Percentiles rank a stretch among this genome's conserved stretches.
These are phyloP conservation scores for Epirrhoe alternata DNA, from an alignment of 2,888 invertebrate species.

Conservation along the genomic window DNA sequence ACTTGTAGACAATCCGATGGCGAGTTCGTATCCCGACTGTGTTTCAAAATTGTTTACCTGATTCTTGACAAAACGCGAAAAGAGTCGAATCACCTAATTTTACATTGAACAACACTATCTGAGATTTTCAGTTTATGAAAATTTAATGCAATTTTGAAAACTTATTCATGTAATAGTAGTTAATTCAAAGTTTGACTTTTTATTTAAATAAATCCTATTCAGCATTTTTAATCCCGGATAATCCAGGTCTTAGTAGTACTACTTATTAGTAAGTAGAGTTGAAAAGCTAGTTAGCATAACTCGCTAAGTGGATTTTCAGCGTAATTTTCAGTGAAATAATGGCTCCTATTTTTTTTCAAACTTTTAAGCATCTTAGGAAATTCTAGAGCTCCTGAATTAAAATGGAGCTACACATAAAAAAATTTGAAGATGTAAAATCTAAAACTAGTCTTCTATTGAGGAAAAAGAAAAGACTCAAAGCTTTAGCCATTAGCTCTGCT, in stretches of 20 bases:
- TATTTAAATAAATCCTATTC: neutral
- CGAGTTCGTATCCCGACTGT: no score
- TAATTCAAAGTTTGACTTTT: neutral
- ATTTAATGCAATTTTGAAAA: no score
- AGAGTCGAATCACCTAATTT: no score
- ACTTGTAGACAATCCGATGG: no score
- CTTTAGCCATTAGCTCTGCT: no score
- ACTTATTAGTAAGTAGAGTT: neutral
- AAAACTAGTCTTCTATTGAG: no score
- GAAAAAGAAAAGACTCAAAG: no score
- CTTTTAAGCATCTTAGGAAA: neutral
- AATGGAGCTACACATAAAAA: neutral
- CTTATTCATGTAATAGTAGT: neutral
- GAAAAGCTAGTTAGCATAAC: slow-evolving; percentile 12
- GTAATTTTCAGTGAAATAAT: neutral
- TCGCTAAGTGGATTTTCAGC: slow-evolving; percentile 1
- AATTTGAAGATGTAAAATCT: no score
- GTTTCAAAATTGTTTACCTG: no score
- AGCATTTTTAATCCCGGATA: neutral
- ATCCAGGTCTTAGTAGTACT: neutral
- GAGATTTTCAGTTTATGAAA: no score
- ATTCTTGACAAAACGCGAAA: no score
- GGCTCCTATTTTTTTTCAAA: neutral
- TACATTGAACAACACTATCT: no score
- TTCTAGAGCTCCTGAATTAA: neutral